Evolutionary conservation across 2,888 invertebrate species (phyloP).

Genomic region (Merodon equestris): DNA sequence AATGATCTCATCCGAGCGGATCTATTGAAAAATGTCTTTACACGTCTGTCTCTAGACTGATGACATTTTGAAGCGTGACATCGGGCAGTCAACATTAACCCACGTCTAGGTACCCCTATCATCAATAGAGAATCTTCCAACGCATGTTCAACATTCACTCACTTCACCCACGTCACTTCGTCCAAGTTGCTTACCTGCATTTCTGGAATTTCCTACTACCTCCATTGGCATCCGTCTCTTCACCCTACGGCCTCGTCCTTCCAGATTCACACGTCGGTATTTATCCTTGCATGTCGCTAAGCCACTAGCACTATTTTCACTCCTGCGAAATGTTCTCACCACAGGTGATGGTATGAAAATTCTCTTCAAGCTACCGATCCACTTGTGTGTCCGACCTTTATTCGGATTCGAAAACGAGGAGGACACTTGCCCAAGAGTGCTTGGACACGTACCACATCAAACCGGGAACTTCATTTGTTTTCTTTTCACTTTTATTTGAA

Average conservation of each 20-base stretch:
- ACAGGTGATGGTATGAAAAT: constrained; percentile 35
- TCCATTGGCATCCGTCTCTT: constrained; percentile 7
- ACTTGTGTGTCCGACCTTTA: constrained; percentile 37
- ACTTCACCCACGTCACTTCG: no score
- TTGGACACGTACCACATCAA: constrained; percentile 55
- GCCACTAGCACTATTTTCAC: constrained; percentile 36
- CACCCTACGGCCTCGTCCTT: constrained; percentile 30
- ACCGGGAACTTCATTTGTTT: constrained; percentile 54
- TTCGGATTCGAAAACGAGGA: constrained; percentile 20
- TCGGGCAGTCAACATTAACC: no score
- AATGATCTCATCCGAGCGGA: constrained; percentile 21
- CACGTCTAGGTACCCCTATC: no score
- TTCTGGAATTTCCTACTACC: constrained; percentile 30
- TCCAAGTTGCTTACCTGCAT: constrained; percentile 36
- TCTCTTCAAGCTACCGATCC: constrained; percentile 46
- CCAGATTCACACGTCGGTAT: constrained; percentile 50
- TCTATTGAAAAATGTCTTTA: no score
- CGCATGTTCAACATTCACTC: no score
- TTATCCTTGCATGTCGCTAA: constrained; percentile 46
- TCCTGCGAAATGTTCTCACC: constrained; percentile 20
- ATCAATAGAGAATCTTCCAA: no score
- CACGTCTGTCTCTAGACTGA: no score
- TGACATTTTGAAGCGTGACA: no score
- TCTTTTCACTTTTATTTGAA: background rate
- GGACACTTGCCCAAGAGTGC: constrained; percentile 30